phyloP scores from a whole-genome alignment of 1,140 invertebrate genomes.

The Euwallacea fornicatus region DNA sequence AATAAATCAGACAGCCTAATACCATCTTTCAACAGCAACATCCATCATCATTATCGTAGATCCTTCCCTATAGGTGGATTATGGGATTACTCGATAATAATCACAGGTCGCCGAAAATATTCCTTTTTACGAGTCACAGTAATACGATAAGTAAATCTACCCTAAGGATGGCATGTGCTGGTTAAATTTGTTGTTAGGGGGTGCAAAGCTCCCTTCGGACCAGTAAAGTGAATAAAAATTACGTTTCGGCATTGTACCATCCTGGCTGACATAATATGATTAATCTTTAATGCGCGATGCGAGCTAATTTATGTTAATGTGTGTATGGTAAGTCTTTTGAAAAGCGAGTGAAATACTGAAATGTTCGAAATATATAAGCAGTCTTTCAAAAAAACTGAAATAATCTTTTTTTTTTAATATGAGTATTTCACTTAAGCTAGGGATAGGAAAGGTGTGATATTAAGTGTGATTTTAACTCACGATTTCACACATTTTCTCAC shows the following conservation, averaged over 20 bases:
- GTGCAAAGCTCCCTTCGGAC: conserved; percentile 28
- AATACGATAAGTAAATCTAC: conserved; percentile 43
- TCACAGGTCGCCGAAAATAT: conserved; percentile 44
- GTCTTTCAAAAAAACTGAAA: too few species aligned
- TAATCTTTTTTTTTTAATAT: too few species aligned
- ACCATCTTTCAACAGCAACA: background rate
- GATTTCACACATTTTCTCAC: too few species aligned
- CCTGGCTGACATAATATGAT: conserved; percentile 9
- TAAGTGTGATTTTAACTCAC: too few species aligned
- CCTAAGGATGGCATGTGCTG: conserved; percentile 38
- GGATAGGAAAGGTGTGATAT: too few species aligned
- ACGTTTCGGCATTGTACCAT: conserved; percentile 17
- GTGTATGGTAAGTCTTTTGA: background rate
- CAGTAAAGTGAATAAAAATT: conserved; percentile 36
- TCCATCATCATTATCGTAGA: background rate
- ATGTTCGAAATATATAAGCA: too few species aligned
- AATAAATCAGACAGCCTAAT: conserved; percentile 19
- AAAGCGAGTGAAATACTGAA: too few species aligned
- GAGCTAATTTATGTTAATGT: conserved; percentile 13
- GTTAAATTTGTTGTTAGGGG: conserved; percentile 42
- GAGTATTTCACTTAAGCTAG: too few species aligned
- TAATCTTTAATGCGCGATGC: conserved; percentile 11
- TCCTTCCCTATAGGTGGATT: conserved; percentile 17
- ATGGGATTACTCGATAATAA: conserved; percentile 37
- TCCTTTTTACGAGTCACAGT: conserved; percentile 40